Base-by-base conservation (phyloP, 2,113 vertebrate species). In the Sceloporus undulatus region DNA sequence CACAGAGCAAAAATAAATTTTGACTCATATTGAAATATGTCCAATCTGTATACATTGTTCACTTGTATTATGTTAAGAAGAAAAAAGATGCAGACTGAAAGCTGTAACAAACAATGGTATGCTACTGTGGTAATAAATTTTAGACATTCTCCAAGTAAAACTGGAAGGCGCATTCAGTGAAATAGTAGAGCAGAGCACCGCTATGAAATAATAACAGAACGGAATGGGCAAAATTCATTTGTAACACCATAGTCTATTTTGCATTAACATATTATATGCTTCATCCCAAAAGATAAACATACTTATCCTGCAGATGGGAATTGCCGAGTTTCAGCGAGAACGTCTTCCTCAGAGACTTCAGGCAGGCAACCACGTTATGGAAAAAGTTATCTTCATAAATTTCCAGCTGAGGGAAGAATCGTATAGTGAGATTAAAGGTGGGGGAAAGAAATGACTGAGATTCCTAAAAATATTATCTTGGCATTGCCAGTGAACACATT, bases 311-410 rank as follows among this genome's bases (percentile, higher is more conserved):
- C 14, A 89, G 79, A 10, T 79, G 34, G 78, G 90, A 88, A 76
- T 91, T 91, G 92, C 94, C 87, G 68, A 90, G 92, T 62, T 90
- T 91, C 82, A 91, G 62, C 73, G 92, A 95, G 68, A 90, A 91
- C 68, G 88, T 95, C 91, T 94, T 91, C 82, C 90, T 91, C 73
- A 92, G 38, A 79, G 84, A 13, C 66, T 91, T 90, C 89, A 96
- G 90, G 79, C 92, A 94, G 84, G 92, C 90, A 86, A 96, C 92
- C 25, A 96, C 92, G 78, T 96, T 95, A 48, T 92, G 91, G 62
- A 96, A 91, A 90, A 96, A 96, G 9, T 85, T 92, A 10, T 90
- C 90, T 88, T 94, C 92, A 23, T 91, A 85, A 90, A 96, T 94
- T n/a, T 94, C 84, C 94, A 95, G 1, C 95, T 96, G 73, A 88